Base-by-base conservation (phyloP, 2,888 invertebrate species). In the Deilephila elpenor region DNA sequence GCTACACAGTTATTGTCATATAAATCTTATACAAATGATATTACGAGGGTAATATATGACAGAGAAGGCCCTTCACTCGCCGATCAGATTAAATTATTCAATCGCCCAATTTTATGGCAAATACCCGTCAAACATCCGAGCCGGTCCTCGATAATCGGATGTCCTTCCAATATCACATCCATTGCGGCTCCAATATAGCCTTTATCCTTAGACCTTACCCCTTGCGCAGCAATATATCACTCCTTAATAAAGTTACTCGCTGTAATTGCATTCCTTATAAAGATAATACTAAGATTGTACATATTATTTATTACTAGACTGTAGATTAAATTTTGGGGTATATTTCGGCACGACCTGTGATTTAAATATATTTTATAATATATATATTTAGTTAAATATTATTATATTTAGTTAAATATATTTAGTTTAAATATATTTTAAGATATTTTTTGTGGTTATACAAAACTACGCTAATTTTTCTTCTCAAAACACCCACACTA, bases 81-180 rank as follows among this genome's bases (percentile, higher is more conserved):
- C 5, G 56, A 56, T n/a, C n/a, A 56, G 56, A 56, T 56, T 56
- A 56, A 56, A 56, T 56, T n/a, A 56, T 56, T 56, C 56, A 56
- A 56, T 56, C 56, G 56, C 19, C 56, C 56, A 56, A 56, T 56
- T 56, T 56, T 56, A 56, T n/a, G 56, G 56, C 53, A 19, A 53
- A 53, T 53, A 53, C 19, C 56, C 56, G 56, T 19, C 56, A 56
- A 56, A 56, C n/a, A 56, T 56, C 56, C 56, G 19, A 56, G 19
- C 56, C 19, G 14, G 56, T 56, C n/a, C 56, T 56, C 56, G 19
- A 56, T 56, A 56, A 56, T 56, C 56, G 56, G 56, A 56, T 56
- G 56, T 56, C 56, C 56, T n/a, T 56, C 56, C 56, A 56, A 56
- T 56, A 56, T 56, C 56, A 56, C 56, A 56, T 56, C 56, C 56